Percentiles rank a stretch among this genome's conserved stretches.
phyloP scores from a whole-genome alignment of 2,113 vertebrate species.

The Mesitornis unicolor region DNA sequence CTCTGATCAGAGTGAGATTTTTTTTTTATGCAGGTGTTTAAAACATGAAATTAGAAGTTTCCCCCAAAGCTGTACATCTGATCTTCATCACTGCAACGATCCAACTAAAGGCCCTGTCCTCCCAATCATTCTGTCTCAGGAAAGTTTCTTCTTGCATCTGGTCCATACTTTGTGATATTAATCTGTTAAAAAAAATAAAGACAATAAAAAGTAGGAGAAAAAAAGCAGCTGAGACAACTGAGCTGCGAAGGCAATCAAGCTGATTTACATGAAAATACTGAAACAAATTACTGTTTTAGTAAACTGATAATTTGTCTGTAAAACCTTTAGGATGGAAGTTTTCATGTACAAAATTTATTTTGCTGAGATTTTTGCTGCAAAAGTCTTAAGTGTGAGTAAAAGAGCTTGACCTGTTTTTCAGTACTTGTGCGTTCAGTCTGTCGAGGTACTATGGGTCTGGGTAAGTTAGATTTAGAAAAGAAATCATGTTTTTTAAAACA shows the following conservation, averaged over 20 bases:
- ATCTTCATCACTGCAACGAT: neutral
- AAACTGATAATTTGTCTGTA: neutral
- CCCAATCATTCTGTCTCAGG: neutral
- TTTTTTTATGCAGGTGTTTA: constrained; percentile 48
- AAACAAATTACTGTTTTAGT: neutral
- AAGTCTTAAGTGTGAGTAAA: neutral
- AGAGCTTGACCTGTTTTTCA: neutral
- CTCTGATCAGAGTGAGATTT: neutral
- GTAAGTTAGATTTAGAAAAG: neutral
- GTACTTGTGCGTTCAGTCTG: neutral
- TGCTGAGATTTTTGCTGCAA: neutral
- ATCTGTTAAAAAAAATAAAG: neutral
- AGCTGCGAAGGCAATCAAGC: neutral
- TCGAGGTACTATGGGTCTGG: neutral
- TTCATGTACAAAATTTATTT: neutral
- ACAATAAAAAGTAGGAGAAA: accelerated
- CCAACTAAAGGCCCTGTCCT: neutral
- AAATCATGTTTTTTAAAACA: neutral
- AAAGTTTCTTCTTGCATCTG: constrained; percentile 16
- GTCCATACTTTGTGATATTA: neutral
- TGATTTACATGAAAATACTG: neutral
- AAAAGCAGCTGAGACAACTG: neutral
- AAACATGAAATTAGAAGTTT: constrained; percentile 39
- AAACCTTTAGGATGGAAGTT: neutral
- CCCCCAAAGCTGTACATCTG: neutral